A percentile compares a stretch with the other conserved stretches of the same genome.
Conservation (phyloP, 1,140 invertebrate species). For the Penaeus japonicus region DNA sequence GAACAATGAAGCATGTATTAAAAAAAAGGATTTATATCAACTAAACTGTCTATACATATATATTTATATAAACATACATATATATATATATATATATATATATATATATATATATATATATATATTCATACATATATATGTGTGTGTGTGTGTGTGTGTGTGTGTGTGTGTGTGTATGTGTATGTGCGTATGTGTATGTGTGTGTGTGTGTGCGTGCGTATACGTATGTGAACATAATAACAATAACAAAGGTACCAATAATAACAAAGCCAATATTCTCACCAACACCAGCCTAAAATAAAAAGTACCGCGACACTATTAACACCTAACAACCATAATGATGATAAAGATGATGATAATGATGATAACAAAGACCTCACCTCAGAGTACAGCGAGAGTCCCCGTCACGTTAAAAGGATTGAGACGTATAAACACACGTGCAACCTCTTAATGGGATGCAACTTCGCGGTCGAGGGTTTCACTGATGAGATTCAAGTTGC, state of each 20-base stretch:
- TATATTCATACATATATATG: neutral
- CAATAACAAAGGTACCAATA: neutral
- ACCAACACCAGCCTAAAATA: neutral
- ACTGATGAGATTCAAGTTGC: no score
- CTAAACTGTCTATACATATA: neutral
- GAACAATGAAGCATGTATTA: no score
- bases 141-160: neutral
- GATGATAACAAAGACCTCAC: neutral
- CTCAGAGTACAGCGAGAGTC: no score
- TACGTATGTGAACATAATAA: neutral
- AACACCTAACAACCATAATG: neutral
- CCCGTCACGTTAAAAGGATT: no score
- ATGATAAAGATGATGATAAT: neutral
- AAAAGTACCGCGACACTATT: neutral
- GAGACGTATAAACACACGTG: no score
- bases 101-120: slow-evolving; percentile 18
- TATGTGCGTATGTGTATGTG: no score
- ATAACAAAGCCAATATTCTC: neutral
- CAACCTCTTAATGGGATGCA: no score
- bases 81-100: slow-evolving; percentile 18
- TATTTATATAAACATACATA: no score
- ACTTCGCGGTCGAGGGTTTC: no score
- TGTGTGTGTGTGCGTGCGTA: neutral
- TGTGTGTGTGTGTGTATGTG: neutral
- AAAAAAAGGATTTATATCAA: no score